Evolutionary conservation across 2,113 vertebrate species (phyloP).

Genomic region (Sinocyclocheilus grahami): DNA sequence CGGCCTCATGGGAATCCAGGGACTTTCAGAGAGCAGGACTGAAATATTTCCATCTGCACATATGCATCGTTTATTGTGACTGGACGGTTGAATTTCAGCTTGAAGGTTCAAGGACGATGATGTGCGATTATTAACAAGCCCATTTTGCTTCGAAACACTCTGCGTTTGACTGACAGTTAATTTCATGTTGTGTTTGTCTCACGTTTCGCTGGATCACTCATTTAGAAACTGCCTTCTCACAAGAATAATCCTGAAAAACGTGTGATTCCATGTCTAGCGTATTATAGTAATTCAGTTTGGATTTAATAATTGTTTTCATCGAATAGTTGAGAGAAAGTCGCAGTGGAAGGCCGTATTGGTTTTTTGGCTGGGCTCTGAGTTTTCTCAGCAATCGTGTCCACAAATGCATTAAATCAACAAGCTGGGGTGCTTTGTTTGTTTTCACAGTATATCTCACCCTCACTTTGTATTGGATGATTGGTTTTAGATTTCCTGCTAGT

Average conservation of each 20-base stretch:
- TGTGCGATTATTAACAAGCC: not conserved
- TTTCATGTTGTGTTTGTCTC: not conserved
- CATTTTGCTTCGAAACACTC: not conserved
- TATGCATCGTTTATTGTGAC: not conserved
- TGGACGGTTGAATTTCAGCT: not conserved
- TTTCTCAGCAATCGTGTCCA: slow-evolving; percentile 66
- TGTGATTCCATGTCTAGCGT: not conserved
- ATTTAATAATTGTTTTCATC: slow-evolving; percentile 58
- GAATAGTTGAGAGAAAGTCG: slow-evolving; percentile 46
- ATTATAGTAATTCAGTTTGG: slow-evolving; percentile 64
- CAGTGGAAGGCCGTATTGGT: slow-evolving; percentile 65
- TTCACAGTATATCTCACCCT: slow-evolving; percentile 69
- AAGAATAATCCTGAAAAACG: not conserved
- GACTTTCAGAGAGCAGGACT: not conserved
- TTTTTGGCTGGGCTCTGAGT: slow-evolving; percentile 62
- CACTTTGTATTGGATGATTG: slow-evolving; percentile 70
- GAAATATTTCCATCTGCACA: not conserved
- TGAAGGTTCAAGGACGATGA: not conserved
- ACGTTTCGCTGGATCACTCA: not conserved
- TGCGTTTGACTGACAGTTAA: not conserved
- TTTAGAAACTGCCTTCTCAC: not conserved
- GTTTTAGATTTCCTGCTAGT: slow-evolving; percentile 71
- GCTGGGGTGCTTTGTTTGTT: slow-evolving; percentile 71
- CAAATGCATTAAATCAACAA: slow-evolving; percentile 70
- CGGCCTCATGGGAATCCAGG: not conserved